phyloP scores from a whole-genome alignment of 2,113 vertebrate species.

The Burhinus oedicnemus region DNA sequence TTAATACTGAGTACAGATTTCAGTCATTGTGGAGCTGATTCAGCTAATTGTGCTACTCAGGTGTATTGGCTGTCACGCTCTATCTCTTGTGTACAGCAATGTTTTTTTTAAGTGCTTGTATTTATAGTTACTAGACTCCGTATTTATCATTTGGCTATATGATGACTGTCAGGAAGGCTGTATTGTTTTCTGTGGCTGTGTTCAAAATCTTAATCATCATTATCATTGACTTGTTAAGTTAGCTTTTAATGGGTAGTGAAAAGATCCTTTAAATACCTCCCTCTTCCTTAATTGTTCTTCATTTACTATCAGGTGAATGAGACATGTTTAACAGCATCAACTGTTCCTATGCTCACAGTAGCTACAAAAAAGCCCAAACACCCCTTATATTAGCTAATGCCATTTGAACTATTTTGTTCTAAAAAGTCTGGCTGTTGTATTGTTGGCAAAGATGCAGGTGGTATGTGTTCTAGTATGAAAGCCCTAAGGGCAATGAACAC shows the following conservation, averaged over 20 bases:
- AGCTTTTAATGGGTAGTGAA: not conserved
- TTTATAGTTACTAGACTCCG: not conserved
- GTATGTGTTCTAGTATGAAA: not conserved
- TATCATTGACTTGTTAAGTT: not conserved
- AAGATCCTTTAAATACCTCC: not conserved
- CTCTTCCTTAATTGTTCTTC: not conserved
- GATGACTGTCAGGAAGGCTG: not conserved
- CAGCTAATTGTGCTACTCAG: not conserved
- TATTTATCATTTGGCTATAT: not conserved
- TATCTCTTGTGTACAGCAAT: not conserved
- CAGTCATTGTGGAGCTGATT: not conserved
- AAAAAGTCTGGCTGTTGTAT: not conserved
- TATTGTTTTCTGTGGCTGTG: not conserved
- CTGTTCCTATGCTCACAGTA: not conserved
- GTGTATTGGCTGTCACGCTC: not conserved
- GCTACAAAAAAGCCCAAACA: not conserved
- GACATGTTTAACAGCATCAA: not conserved
- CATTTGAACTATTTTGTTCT: not conserved
- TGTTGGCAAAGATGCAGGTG: not conserved
- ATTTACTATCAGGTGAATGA: not conserved
- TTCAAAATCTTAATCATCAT: not conserved
- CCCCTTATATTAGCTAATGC: not conserved
- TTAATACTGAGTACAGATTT: not conserved
- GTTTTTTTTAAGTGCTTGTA: conserved; percentile 11
- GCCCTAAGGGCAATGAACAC: not conserved